These are phyloP conservation scores for Melanostigma gelatinosum DNA, from an alignment of 2,113 vertebrate genomes.

Conservation along the genomic window DNA sequence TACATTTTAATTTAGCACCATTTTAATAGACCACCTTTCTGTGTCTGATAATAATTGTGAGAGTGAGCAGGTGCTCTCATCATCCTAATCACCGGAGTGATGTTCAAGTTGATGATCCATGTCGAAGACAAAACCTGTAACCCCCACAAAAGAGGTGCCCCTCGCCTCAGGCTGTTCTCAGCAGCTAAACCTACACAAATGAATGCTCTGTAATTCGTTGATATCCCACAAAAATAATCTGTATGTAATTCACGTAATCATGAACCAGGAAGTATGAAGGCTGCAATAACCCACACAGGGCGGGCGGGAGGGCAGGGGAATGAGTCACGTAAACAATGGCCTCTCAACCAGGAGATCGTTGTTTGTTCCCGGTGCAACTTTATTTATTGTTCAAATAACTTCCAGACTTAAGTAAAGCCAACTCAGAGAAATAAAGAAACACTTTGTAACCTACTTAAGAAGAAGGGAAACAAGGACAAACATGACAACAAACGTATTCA, in stretches of 20 bases:
- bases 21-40: slow-evolving; percentile 35
- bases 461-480: background rate
- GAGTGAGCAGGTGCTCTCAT: slow-evolving; percentile 72
- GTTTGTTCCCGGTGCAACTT: background rate
- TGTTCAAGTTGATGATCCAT: background rate
- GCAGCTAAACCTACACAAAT: no score
- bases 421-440: background rate
- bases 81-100: slow-evolving; percentile 64
- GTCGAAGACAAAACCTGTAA: background rate
- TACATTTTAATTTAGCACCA: slow-evolving; percentile 58
- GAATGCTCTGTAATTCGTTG: no score
- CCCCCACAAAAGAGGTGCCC: background rate
- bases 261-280: background rate
- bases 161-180: no score
- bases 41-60: slow-evolving; percentile 48
- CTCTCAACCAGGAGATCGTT: background rate
- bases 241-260: background rate
- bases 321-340: background rate
- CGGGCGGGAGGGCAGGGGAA: background rate
- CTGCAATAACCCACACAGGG: background rate
- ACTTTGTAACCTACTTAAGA: background rate
- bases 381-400: background rate
- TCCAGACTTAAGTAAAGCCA: background rate
- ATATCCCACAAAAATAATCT: background rate
- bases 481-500: background rate